Evolutionary conservation across 2,888 invertebrate genomes (phyloP), one percentile per base, ranked within the genome.

Genomic region (Agriopis marginaria): DNA sequence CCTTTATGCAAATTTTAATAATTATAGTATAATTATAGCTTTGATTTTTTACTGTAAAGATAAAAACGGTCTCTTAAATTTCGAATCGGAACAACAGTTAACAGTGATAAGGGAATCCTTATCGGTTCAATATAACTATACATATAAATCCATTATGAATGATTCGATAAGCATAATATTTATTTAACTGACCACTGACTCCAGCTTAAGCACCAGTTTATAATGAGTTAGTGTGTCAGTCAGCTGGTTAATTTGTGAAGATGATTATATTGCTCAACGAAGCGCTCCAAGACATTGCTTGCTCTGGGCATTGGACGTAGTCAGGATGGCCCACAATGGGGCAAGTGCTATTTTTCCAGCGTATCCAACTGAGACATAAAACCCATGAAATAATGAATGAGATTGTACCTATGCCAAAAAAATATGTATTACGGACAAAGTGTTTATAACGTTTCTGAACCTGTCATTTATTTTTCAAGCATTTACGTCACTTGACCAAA

Each of bases 251-350:
- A 53, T 54, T 60, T 60, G 68, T 50, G 61, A 59, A 60, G 55
- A 49, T 61, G 69, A 65, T 69, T 69, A 69, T 40, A 61, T 74
- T 82, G 80, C 58, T 65, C 78, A 82, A 44, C 77, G 63, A 75
- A 81, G 75, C 79, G 61, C 8, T 55, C 23, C 47, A 12, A 65
- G 61, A 56, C 40, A 71, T 74, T 74, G 73, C 72, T 73, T 23
- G 23, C 44, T 1, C n/a, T 51, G 12, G 11, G 53, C 44, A 10
- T n/a, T 49, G 32, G 49, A 60, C 49, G 60, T 50, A 60, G 2
- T 39, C 60, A 60, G 49, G 40, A 9, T n/a, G 14, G 7, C 0
- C 2, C 7, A 10, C 7, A 14, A 9, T 23, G 45, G 60, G 60
- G 45, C 10, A 40, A 14, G 17, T 23, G 17, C 17, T 32, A 32